Evolutionary conservation across 2,888 invertebrate genomes (phyloP), one percentile per base, ranked within the genome.

Genomic region (Leptinotarsa juncta): DNA sequence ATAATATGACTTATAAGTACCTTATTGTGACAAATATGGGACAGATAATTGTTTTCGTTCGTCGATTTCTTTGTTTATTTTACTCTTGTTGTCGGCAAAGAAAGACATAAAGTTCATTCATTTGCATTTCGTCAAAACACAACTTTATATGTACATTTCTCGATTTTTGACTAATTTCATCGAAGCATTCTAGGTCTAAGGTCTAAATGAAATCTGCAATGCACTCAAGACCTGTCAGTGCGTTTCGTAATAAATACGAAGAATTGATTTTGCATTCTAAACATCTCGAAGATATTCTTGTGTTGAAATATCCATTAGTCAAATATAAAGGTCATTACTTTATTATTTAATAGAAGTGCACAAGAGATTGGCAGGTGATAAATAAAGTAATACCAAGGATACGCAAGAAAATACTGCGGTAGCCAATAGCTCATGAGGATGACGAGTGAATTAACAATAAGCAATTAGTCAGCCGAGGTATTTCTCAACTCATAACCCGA

Each of bases 271-370:
- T n/a, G 42, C 62, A 62, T 62, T 62, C 62, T 62, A 62, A 62
- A 2, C 62, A 62, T 62, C 32, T n/a, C 62, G 62, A 32, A 26
- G 62, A 42, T 2, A 62, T 42, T 62, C 32, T 16, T 14, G 32
- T 62, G 62, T 62, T 32, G 62, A 62, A 62, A 62, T 18, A 62
- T 10, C 62, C 62, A 62, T 62, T 62, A 62, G 62, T 62, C 42
- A 62, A 62, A 62, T 26, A 62, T 62, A 62, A 62, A 62, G 62
- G 62, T 62, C 62, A 62, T n/a, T 62, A 62, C 62, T 26, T n/a
- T n/a, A 62, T 62, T 32, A 62, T 62, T 62, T 18, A n/a, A 62
- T 62, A 32, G 12, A 42, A 62, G 32, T 62, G 32, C 16, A 16
- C 16, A 62, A 62, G 62, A n/a, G 62, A 62, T 62, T 62, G 62